Conservation (phyloP, 2,888 invertebrate species). For the Cephus spinipes region DNA sequence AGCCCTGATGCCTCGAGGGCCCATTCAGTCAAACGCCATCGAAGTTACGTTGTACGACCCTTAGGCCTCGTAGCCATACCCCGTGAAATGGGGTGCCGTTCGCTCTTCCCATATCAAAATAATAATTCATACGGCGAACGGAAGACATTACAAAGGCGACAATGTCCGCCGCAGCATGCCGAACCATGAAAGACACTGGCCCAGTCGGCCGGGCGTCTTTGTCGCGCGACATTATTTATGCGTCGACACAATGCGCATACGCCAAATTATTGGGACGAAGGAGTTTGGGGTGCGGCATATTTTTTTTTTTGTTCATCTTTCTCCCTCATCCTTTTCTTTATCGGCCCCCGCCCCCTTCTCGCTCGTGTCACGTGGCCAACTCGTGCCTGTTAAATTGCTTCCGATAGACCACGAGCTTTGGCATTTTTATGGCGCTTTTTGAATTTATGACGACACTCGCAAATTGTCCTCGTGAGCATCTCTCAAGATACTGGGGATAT, state of each 20-base stretch:
- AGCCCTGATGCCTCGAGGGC: background rate
- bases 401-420: conserved; percentile 45
- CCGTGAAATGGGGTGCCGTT: conserved; percentile 41
- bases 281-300: background rate
- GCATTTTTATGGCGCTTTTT: conserved; percentile 39
- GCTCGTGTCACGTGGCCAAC: conserved; percentile 41
- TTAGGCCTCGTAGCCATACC: conserved; percentile 23
- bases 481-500: background rate
- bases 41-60: background rate
- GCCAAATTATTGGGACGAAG: background rate
- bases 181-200: background rate
- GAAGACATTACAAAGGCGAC: conserved; percentile 47
- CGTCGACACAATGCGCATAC: conserved; percentile 1
- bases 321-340: background rate
- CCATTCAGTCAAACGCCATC: background rate
- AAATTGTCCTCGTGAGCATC: conserved; percentile 21
- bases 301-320: background rate
- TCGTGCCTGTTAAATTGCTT: conserved; percentile 51
- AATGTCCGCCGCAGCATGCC: background rate
- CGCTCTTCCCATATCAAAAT: conserved; percentile 35
- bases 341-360: background rate
- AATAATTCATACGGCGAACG: conserved; percentile 49
- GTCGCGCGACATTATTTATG: conserved; percentile 1
- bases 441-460: conserved; percentile 48
- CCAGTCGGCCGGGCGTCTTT: background rate